Evolutionary conservation across 2,888 invertebrate species (phyloP).

Genomic region (Hedya salicella): DNA sequence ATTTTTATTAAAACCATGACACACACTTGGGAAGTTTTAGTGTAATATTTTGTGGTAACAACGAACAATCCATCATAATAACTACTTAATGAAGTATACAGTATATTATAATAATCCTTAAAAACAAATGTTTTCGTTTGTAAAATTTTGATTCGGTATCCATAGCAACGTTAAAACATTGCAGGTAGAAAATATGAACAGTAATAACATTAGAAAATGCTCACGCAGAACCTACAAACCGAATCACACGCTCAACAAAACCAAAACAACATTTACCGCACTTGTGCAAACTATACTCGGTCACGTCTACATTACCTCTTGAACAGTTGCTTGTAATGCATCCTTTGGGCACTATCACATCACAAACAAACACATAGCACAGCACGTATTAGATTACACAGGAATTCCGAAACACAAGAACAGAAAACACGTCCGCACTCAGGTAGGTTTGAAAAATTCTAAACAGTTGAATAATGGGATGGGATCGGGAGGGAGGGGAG

Average conservation of each 20-base stretch:
- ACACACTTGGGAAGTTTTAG: not conserved
- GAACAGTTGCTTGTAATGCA: constrained; percentile 81
- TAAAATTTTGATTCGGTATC: no score
- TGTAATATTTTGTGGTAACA: not conserved
- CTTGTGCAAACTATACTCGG: constrained; percentile 38
- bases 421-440: constrained; percentile 59
- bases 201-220: constrained; percentile 7
- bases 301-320: constrained; percentile 66
- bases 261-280: constrained; percentile 29
- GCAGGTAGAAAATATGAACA: not conserved
- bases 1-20: not conserved
- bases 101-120: no score
- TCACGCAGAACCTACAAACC: not conserved
- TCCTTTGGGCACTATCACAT: constrained; percentile 67
- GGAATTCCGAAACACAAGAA: constrained; percentile 49
- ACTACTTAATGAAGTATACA: no score
- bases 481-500: constrained; percentile 56
- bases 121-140: no score
- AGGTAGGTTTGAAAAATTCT: constrained; percentile 70
- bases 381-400: constrained; percentile 53
- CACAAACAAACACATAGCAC: constrained; percentile 53
- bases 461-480: constrained; percentile 57
- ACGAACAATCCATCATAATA: not conserved
- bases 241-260: constrained; percentile 19
- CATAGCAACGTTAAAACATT: not conserved